Evolutionary conservation across 2,113 vertebrate genomes (phyloP), one percentile per base, ranked within the genome.

Genomic region (Sciurus niger): DNA sequence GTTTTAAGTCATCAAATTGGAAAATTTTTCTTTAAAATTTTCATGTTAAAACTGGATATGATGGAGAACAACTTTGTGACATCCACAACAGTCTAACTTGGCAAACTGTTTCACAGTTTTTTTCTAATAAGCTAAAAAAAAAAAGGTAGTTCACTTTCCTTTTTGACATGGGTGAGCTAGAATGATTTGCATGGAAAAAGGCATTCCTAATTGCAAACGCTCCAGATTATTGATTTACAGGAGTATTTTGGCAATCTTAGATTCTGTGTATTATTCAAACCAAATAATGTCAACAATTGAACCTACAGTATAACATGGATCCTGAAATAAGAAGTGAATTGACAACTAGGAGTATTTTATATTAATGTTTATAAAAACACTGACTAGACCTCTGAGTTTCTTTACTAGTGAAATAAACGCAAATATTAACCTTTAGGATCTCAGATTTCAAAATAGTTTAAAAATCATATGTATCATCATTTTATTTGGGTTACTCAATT

Each of bases 11-110:
- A 60, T 20, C 12, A 48, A 90, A 87, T 0, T 76, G 0, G 16
- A 74, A 85, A 94, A 12, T 55, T 90, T 4, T 84, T 85, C 9
- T 32, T 67, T 37, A 17, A 93, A 79, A 96, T 90, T 89, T 74
- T 92, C 80, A 34, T 34, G 46, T 40, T 34, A 76, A 86, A 84
- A 1, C 74, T 87, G n/a, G 34, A n/a, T 94, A 5, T 63, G 10
- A 22, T 87, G 34, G 51, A 79, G 13, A 22, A 0, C 43, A 93
- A 79, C 34, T 70, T 65, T 84, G 51, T 72, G 8, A n/a, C 24
- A 80, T 80, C 65, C 32, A 43, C 6, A 79, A 46, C n/a, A 84
- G 53, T 82, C 34, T 80, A 37, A 46, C 48, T 48, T 92, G n/a
- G 32, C 14, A 82, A 82, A 89, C 30, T 2, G 2, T 76, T 96